phyloP scores from a whole-genome alignment of 1,140 invertebrate genomes.

The Anastrepha ludens region DNA sequence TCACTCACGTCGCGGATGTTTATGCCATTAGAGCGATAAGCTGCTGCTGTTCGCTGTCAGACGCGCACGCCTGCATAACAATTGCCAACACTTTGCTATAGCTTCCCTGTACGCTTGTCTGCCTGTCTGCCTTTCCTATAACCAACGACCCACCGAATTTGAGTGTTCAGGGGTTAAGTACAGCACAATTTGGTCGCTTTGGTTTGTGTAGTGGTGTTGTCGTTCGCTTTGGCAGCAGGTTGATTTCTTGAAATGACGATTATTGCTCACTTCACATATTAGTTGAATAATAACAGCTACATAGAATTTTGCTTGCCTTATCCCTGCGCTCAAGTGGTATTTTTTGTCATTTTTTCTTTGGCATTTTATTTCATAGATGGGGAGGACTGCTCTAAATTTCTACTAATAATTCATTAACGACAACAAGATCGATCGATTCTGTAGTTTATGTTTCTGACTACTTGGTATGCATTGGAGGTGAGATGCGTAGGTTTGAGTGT shows the following conservation, averaged over 20 bases:
- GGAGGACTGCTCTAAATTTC: background rate
- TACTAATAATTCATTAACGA: conserved; percentile 47
- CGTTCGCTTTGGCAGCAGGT: background rate
- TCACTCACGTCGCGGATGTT: conserved; percentile 55
- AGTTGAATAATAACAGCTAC: background rate
- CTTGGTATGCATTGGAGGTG: background rate
- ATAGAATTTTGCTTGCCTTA: background rate
- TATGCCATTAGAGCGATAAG: conserved; percentile 58
- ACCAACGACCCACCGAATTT: conserved; percentile 12
- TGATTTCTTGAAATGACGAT: background rate
- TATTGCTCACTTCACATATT: conserved; percentile 40
- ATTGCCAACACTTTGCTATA: conserved; percentile 41
- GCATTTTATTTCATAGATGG: background rate
- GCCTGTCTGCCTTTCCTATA: background rate
- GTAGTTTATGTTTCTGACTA: background rate
- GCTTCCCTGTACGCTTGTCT: background rate
- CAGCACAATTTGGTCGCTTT: background rate
- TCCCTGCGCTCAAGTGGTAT: background rate
- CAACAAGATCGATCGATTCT: conserved; percentile 33
- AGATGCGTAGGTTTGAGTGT: background rate
- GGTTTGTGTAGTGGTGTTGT: background rate
- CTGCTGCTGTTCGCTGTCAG: conserved; percentile 50
- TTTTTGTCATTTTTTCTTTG: background rate
- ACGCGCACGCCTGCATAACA: conserved; percentile 50
- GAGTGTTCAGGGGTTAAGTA: conserved; percentile 33